A percentile compares a stretch with the other conserved stretches of the same genome.
phyloP scores from a whole-genome alignment of 1,140 invertebrate genomes.

The Myzus persicae region DNA sequence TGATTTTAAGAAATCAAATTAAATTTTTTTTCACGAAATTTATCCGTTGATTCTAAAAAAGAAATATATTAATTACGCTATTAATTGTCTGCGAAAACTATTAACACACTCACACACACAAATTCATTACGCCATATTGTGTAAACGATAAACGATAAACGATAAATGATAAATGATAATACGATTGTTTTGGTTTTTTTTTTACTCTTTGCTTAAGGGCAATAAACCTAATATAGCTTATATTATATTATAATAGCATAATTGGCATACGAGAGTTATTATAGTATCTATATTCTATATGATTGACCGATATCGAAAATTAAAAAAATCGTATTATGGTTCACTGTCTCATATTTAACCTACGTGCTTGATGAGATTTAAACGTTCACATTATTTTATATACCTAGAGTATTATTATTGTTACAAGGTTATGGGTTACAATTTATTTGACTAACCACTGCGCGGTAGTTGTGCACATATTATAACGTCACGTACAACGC shows the following conservation, averaged over 20 bases:
- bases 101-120: not conserved
- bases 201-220: not conserved
- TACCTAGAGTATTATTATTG: not conserved
- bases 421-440: not conserved
- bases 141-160: not conserved
- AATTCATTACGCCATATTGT: not conserved
- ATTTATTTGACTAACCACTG: too few relatives aligned
- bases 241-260: not conserved
- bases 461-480: not conserved
- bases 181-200: not conserved
- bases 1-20: too few relatives aligned
- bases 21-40: too few relatives aligned
- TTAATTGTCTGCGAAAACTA: too few relatives aligned
- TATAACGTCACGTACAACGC: not conserved
- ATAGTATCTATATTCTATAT: not conserved
- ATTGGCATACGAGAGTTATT: not conserved
- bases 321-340: not conserved
- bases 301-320: not conserved
- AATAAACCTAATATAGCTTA: not conserved
- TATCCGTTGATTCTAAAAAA: too few relatives aligned
- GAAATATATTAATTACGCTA: too few relatives aligned
- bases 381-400: not conserved
- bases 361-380: not conserved
- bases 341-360: not conserved
- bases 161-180: not conserved